Evolutionary conservation across 2,113 vertebrate genomes (phyloP).

Genomic region (Pollimyrus isidori): DNA sequence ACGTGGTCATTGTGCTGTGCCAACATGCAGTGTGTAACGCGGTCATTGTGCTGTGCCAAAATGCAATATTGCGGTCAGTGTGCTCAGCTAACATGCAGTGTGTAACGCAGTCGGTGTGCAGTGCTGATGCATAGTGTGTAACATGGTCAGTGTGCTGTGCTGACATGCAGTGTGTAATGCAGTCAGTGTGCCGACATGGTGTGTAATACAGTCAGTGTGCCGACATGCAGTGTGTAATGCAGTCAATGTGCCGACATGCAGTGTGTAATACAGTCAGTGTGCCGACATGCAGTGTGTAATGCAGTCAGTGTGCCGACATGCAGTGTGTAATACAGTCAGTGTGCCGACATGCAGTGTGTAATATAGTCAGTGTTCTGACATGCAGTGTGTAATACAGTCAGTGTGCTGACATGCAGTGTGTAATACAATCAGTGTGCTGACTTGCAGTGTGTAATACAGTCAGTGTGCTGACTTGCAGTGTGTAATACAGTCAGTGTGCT

Average conservation of each 20-base stretch:
- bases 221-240: not conserved
- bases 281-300: no score
- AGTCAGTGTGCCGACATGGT: not conserved
- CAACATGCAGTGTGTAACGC: not conserved
- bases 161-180: not conserved
- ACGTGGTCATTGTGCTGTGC: not conserved
- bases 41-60: not conserved
- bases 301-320: no score
- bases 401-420: not conserved
- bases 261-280: not conserved
- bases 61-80: not conserved
- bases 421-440: no score
- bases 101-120: not conserved
- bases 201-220: not conserved
- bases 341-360: no score
- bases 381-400: not conserved
- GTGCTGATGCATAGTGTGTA: not conserved
- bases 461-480: no score
- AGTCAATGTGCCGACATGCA: not conserved
- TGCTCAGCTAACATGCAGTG: not conserved
- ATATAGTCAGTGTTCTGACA: no score
- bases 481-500: no score
- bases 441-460: no score
- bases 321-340: no score
- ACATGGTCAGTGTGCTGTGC: not conserved